Evolutionary conservation across 1,140 invertebrate species (phyloP).

Genomic region (Drosophila punjabiensis): DNA sequence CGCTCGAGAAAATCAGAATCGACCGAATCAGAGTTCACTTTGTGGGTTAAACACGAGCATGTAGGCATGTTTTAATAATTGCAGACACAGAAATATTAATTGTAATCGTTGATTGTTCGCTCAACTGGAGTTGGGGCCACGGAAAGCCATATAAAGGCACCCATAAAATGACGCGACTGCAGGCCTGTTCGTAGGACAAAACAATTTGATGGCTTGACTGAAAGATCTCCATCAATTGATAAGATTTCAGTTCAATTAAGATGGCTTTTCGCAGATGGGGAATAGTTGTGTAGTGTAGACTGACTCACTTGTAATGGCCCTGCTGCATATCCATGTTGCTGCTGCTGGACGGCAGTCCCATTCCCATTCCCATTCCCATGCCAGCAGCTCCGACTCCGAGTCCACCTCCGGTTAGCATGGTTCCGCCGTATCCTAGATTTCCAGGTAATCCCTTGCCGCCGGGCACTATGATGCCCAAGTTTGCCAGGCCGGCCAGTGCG

Average conservation of each 20-base stretch:
- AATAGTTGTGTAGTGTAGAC: slow-evolving; percentile 36
- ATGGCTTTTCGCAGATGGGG: slow-evolving; percentile 18
- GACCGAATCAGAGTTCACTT: slow-evolving; percentile 41
- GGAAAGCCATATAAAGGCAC: slow-evolving; percentile 34
- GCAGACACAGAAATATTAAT: slow-evolving; percentile 55
- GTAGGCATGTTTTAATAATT: slow-evolving; percentile 53
- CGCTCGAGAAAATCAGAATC: slow-evolving; percentile 36
- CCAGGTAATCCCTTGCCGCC: slow-evolving; percentile 53
- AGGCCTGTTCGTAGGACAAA: slow-evolving; percentile 53
- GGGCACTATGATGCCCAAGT: slow-evolving; percentile 72
- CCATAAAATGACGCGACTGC: slow-evolving; percentile 36
- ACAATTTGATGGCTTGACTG: slow-evolving; percentile 70
- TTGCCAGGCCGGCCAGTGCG: slow-evolving; percentile 69
- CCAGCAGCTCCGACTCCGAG: slow-evolving; percentile 15
- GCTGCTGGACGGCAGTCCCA: slow-evolving; percentile 24
- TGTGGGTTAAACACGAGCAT: slow-evolving; percentile 24
- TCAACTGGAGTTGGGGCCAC: slow-evolving; percentile 54
- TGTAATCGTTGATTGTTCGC: slow-evolving; percentile 63
- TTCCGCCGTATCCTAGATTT: slow-evolving; percentile 60
- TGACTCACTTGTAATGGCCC: slow-evolving; percentile 69
- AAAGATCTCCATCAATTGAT: slow-evolving; percentile 72
- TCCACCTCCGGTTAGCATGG: slow-evolving; percentile 36
- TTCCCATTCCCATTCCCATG: slow-evolving; percentile 16
- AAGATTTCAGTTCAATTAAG: slow-evolving; percentile 77
- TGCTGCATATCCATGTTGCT: slow-evolving; percentile 69